Percentiles rank a stretch among this genome's conserved stretches.
Conservation (phyloP, 2,797 vertebrate species). For the Hypotaenidia okinawae region DNA sequence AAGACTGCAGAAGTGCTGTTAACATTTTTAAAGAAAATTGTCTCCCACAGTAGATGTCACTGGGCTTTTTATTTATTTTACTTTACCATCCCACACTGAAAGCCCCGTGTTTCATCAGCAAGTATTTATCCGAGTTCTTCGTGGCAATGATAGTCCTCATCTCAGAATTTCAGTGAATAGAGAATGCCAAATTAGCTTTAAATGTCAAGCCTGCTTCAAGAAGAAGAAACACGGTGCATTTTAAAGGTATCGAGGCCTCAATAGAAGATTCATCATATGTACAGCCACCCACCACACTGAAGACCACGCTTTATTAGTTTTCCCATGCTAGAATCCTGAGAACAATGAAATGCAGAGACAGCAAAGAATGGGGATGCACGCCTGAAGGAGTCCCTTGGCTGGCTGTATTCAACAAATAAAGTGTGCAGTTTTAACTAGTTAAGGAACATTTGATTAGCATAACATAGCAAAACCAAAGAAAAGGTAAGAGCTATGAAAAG, state of each 20-base stretch:
- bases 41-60: background rate
- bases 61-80: background rate
- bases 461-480: slow-evolving; percentile 17
- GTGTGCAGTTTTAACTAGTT: slow-evolving; percentile 3
- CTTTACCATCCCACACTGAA: background rate
- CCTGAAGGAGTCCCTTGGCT: background rate
- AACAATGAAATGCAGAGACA: background rate
- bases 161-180: background rate
- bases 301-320: background rate
- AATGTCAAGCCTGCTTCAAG: background rate
- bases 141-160: background rate
- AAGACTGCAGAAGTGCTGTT: background rate
- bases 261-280: background rate
- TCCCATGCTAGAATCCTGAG: slow-evolving; percentile 18
- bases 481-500: slow-evolving; percentile 39
- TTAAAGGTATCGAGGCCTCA: background rate
- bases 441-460: background rate
- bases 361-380: background rate
- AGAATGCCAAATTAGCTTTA: background rate
- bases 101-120: background rate
- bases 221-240: background rate
- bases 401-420: slow-evolving; percentile 9
- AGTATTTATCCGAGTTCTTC: background rate
- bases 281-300: background rate
- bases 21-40: background rate